Evolutionary conservation across 2,797 vertebrate genomes (phyloP).

Genomic region (Meda fulgida): DNA sequence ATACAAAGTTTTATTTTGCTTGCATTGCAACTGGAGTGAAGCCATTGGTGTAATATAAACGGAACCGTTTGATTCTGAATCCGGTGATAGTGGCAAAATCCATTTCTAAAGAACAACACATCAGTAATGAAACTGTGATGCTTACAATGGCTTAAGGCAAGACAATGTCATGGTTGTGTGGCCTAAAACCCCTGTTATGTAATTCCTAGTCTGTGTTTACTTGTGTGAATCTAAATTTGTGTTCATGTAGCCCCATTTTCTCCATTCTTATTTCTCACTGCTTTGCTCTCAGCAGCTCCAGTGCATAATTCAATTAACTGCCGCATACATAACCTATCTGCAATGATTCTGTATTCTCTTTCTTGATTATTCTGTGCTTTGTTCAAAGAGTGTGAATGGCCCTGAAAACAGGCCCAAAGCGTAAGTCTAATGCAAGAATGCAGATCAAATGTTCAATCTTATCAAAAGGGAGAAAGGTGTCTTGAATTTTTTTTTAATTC

Average conservation of each 20-base stretch:
- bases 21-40: conserved; percentile 27
- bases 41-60: conserved; percentile 27
- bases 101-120: conserved; percentile 7
- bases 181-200: conserved; percentile 27
- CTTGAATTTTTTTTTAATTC: conserved; percentile 7
- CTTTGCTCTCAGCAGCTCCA: conserved; percentile 50
- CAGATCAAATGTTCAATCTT: conserved; percentile 11
- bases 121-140: conserved; percentile 40
- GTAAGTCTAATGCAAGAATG: not conserved
- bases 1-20: conserved; percentile 38
- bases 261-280: conserved; percentile 48
- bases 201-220: conserved; percentile 41
- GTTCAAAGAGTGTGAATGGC: conserved; percentile 30
- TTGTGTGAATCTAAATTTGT: conserved; percentile 37
- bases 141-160: conserved; percentile 10
- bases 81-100: not conserved
- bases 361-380: conserved; percentile 45
- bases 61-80: not conserved
- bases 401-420: not conserved
- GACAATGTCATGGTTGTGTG: conserved; percentile 20
- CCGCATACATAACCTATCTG: conserved; percentile 60
- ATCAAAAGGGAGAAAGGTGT: not conserved
- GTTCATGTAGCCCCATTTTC: conserved; percentile 32
- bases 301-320: conserved; percentile 62
- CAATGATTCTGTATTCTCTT: conserved; percentile 55